These are phyloP conservation scores for Temnothorax nylanderi DNA, from an alignment of 1,140 invertebrate genomes.

Conservation along the genomic window DNA sequence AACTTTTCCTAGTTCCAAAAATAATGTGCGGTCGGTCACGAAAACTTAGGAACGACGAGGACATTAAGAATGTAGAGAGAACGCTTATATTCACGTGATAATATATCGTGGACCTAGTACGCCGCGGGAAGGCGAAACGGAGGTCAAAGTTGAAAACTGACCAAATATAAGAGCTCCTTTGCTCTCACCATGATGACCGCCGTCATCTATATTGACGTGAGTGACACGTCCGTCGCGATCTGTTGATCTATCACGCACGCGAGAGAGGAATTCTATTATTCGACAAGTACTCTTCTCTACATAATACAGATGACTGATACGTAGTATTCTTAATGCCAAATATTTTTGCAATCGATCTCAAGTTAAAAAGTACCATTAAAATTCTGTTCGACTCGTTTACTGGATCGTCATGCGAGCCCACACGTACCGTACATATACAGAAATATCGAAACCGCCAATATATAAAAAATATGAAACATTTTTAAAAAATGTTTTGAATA, in stretches of 20 bases:
- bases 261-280: constrained; percentile 4
- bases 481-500: background rate
- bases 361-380: background rate
- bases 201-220: background rate
- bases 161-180: constrained; percentile 73
- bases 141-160: constrained; percentile 68
- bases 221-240: constrained; percentile 32
- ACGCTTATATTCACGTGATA: background rate
- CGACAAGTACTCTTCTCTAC: background rate
- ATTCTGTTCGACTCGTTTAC: constrained; percentile 1
- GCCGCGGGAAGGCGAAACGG: background rate
- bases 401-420: background rate
- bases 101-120: background rate
- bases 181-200: constrained; percentile 50
- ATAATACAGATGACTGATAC: background rate
- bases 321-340: background rate
- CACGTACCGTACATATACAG: too few species aligned
- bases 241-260: background rate
- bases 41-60: background rate
- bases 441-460: background rate
- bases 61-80: background rate
- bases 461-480: background rate
- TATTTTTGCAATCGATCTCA: background rate
- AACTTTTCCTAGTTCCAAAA: background rate
- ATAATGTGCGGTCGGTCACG: background rate